These are phyloP conservation scores for Antechinus flavipes DNA, from an alignment of 2,113 vertebrate species.

Conservation along the genomic window DNA sequence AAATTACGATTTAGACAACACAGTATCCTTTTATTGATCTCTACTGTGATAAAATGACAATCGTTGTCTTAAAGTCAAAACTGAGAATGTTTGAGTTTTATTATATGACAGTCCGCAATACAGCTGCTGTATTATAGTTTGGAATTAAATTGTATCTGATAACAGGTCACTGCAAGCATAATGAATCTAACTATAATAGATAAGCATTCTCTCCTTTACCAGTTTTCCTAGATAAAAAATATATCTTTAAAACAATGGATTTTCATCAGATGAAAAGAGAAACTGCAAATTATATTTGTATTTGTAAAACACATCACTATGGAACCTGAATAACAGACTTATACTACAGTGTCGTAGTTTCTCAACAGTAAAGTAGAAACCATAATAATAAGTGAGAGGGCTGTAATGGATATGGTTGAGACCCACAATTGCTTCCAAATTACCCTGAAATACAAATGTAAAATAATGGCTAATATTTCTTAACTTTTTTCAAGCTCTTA, in stretches of 20 bases:
- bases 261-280: neutral
- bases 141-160: neutral
- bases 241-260: no score
- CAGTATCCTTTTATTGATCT: neutral
- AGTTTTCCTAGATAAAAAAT: neutral
- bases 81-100: neutral
- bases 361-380: neutral
- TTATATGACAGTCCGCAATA: neutral
- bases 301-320: fast-evolving
- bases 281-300: neutral
- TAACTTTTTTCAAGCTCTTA: neutral
- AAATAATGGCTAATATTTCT: fast-evolving
- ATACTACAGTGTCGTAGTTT: neutral
- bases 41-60: no score
- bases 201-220: neutral
- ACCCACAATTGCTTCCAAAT: fast-evolving
- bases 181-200: neutral
- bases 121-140: neutral
- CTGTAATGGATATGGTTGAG: fast-evolving
- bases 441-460: neutral
- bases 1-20: neutral
- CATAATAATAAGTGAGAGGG: neutral
- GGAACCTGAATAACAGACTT: fast-evolving
- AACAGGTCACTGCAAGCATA: neutral
- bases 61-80: fast-evolving